phyloP scores from a whole-genome alignment of 2,888 invertebrate genomes.

The Bimastos eiseni region DNA sequence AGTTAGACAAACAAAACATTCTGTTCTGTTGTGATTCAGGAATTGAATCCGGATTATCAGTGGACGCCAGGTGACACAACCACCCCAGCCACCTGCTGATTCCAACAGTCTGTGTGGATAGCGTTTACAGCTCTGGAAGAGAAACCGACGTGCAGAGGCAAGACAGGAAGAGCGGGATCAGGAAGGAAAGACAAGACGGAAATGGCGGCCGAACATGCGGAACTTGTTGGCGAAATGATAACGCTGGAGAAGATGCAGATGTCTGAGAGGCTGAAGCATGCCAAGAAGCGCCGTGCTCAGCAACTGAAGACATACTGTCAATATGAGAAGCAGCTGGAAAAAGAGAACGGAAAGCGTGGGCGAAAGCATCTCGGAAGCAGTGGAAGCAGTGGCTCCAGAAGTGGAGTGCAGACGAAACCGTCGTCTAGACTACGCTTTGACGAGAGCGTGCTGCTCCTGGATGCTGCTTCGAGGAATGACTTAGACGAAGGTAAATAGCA shows the following conservation, averaged over 20 bases:
- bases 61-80: not conserved
- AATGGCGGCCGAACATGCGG: constrained; percentile 76
- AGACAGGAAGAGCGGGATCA: not conserved
- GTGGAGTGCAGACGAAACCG: not conserved
- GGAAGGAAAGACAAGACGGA: not conserved
- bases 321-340: constrained; percentile 75
- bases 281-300: constrained; percentile 79
- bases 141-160: not conserved
- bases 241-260: constrained; percentile 93
- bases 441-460: constrained; percentile 86
- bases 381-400: not conserved
- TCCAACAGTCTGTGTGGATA: not conserved
- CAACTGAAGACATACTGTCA: constrained; percentile 89
- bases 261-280: constrained; percentile 81
- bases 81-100: not conserved
- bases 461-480: constrained; percentile 95
- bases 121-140: not conserved
- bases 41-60: not conserved
- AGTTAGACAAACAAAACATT: not conserved
- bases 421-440: constrained; percentile 63
- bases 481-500: constrained; percentile 84
- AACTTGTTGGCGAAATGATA: constrained; percentile 91
- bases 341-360: constrained; percentile 38
- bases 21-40: not conserved
- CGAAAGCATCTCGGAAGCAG: constrained; percentile 21